Base-by-base conservation (phyloP, 2,113 vertebrate species). In the Mesocricetus auratus region DNA sequence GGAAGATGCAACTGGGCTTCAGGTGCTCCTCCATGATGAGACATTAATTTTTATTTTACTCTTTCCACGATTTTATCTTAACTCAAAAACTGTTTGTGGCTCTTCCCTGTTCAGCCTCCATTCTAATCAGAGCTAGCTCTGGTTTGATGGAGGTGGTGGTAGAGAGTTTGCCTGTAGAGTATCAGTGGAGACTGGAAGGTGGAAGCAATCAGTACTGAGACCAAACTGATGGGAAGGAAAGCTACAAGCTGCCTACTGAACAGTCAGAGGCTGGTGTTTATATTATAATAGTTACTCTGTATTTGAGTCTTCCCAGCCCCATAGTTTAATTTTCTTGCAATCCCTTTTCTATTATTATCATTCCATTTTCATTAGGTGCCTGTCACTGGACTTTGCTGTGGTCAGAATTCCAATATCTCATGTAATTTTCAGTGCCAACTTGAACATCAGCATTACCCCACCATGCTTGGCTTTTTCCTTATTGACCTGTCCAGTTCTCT, bases 321-420 rank as follows among this genome's bases (percentile, higher is more conserved):
- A 24, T 0, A 4, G 78, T 92, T 98, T 91, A 77, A 79, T 87
- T 79, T 89, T 66, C 31, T 17, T 56, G 1, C 73, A 29, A 17
- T 71, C 81, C 17, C 31, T 39, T 93, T 90, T 53, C 42, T 86
- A 87, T 95, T 96, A 94, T 1, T 29, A 90, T 77, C 0, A 82
- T 96, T 60, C 39, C 77, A 31, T 97, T 97, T 86, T 96, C 90
- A 94, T 96, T 79, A 45, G 66, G n/a, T 78, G 0, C 66, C 66
- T 94, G 42, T 89, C 47, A 86, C 53, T 42, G 56, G 42, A 56
- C 66, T 36, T 73, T 74, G 42, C 3, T 74, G 47, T 75, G 50
- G 29, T 83, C 66, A 62, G 90, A 98, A 97, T 96, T 94, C n/a
- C 53, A 96, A 64, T 58, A 73, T 7, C 50, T 71, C 16, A 0